Percentiles rank a stretch among this genome's conserved stretches.
phyloP scores from a whole-genome alignment of 2,888 invertebrate genomes.

The Brachyopa scutellaris region DNA sequence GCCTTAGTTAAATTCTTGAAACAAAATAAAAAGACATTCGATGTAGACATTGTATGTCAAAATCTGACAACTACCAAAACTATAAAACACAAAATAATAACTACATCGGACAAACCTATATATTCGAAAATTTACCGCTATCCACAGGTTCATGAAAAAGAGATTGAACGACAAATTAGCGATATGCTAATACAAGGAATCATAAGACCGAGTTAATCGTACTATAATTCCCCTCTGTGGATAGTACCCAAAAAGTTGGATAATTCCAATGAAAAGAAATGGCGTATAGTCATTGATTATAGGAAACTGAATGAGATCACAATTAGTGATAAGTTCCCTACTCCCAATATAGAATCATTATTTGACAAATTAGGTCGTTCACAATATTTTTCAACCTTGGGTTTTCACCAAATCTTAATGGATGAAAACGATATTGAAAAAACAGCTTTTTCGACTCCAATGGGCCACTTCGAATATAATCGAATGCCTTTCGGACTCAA shows the following conservation, averaged over 20 bases:
- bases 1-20: background rate
- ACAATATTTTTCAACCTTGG: slow-evolving; percentile 65
- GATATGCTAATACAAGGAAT: slow-evolving; percentile 27
- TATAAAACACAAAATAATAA: slow-evolving; percentile 56
- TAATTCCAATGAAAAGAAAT: slow-evolving; percentile 39
- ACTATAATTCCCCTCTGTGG: slow-evolving; percentile 50
- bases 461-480: slow-evolving; percentile 11
- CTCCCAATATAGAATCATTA: slow-evolving; percentile 44
- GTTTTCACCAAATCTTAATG: slow-evolving; percentile 53
- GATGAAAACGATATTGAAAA: slow-evolving; percentile 42
- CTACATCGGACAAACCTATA: slow-evolving; percentile 37
- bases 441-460: slow-evolving; percentile 23
- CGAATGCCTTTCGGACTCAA: slow-evolving; percentile 18
- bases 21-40: slow-evolving; percentile 42
- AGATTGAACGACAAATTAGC: slow-evolving; percentile 41
- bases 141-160: slow-evolving; percentile 56
- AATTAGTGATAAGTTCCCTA: slow-evolving; percentile 51
- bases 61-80: slow-evolving; percentile 37
- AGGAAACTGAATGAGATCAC: slow-evolving; percentile 37
- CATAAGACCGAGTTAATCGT: slow-evolving; percentile 29
- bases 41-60: slow-evolving; percentile 40
- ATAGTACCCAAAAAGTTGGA: slow-evolving; percentile 44
- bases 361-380: slow-evolving; percentile 42
- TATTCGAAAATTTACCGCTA: slow-evolving; percentile 59
- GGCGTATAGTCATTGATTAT: slow-evolving; percentile 42